These are phyloP conservation scores for Euzophera pinguis DNA, from an alignment of 2,888 invertebrate species.

Conservation along the genomic window DNA sequence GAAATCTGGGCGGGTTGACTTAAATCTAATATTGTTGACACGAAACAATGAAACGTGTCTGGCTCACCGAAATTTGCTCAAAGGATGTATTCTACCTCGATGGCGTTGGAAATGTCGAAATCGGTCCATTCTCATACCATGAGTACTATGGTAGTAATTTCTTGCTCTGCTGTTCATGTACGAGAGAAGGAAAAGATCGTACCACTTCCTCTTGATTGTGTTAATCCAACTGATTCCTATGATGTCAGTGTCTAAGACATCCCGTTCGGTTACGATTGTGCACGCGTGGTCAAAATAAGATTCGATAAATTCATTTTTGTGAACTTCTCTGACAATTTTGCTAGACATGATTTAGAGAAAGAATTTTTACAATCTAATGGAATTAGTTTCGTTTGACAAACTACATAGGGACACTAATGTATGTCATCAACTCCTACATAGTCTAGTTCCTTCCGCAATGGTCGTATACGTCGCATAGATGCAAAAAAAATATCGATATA, in stretches of 20 bases:
- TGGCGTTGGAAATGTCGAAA: background rate
- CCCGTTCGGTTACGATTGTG: background rate
- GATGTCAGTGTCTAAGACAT: background rate
- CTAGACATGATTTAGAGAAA: too few species aligned
- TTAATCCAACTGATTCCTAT: background rate
- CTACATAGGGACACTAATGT: too few species aligned
- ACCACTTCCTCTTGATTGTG: constrained; percentile 14
- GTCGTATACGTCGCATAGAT: too few species aligned
- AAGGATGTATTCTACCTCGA: background rate
- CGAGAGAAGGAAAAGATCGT: constrained; percentile 36
- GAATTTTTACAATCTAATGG: too few species aligned
- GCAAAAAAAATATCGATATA: too few species aligned
- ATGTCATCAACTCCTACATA: too few species aligned
- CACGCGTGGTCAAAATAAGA: background rate
- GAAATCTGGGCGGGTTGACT: too few species aligned
- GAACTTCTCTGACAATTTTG: too few species aligned
- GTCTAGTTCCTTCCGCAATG: too few species aligned
- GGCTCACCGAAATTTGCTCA: constrained; percentile 1
- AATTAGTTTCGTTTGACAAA: too few species aligned
- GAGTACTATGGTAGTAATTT: constrained; percentile 34
- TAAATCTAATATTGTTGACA: too few species aligned
- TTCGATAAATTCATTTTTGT: background rate
- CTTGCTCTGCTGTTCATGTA: constrained; percentile 29
- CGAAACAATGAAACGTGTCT: too few species aligned
- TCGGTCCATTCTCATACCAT: constrained; percentile 33